Evolutionary conservation across 2,113 vertebrate species (phyloP).

Genomic region (Cygnus atratus): DNA sequence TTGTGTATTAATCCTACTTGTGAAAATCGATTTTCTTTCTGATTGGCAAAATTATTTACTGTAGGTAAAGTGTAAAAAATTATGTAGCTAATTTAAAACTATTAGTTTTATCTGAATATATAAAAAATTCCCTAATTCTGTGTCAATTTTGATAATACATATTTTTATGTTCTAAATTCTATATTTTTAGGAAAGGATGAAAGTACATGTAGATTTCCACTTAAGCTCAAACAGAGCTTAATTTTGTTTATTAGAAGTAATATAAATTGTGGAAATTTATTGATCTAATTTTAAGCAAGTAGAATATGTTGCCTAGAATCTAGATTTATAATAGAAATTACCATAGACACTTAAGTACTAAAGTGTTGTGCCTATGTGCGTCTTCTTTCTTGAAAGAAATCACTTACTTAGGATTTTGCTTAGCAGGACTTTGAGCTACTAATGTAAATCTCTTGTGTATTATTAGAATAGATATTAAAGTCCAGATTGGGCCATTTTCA

Average conservation of each 20-base stretch:
- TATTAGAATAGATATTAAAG: not conserved
- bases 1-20: not conserved
- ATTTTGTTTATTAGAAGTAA: not conserved
- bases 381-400: not conserved
- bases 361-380: not conserved
- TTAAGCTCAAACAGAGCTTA: not conserved
- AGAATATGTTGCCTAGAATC: not conserved
- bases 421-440: not conserved
- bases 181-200: not conserved
- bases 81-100: not conserved
- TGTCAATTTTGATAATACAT: not conserved
- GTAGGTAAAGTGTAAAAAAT: not conserved
- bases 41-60: not conserved
- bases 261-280: not conserved
- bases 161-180: not conserved
- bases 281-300: not conserved
- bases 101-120: not conserved
- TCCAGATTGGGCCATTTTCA: not conserved
- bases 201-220: not conserved
- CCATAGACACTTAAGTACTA: not conserved
- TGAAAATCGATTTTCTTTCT: not conserved
- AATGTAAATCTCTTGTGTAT: not conserved
- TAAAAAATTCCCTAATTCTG: not conserved
- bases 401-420: not conserved
- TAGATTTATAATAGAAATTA: not conserved